phyloP scores from a whole-genome alignment of 2,113 vertebrate species.

The Vulpes vulpes region DNA sequence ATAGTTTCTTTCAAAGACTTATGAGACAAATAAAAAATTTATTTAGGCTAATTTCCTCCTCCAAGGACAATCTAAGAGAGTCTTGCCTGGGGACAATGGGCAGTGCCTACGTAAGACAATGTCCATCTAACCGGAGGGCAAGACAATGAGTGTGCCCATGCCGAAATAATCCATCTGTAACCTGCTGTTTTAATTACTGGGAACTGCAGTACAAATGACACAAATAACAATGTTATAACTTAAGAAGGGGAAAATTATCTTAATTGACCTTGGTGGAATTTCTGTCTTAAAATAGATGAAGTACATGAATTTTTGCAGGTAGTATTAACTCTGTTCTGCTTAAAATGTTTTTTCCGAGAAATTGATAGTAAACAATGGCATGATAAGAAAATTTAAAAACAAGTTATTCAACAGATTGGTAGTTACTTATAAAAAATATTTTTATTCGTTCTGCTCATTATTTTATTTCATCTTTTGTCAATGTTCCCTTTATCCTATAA shows the following conservation, averaged over 20 bases:
- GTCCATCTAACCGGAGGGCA: constrained; percentile 51
- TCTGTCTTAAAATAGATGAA: not conserved
- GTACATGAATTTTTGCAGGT: not conserved
- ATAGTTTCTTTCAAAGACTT: constrained; percentile 49
- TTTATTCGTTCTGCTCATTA: constrained; percentile 11
- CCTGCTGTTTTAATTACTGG: constrained; percentile 76
- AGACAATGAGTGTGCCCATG: not conserved
- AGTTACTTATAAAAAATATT: not conserved
- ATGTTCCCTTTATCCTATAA: not conserved
- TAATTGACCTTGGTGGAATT: constrained; percentile 61
- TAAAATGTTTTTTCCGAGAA: not conserved
- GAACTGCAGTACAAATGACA: constrained; percentile 50
- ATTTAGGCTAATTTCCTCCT: constrained; percentile 61
- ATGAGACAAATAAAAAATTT: constrained; percentile 50
- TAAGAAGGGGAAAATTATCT: constrained; percentile 21
- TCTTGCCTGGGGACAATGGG: not conserved
- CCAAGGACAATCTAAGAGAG: constrained; percentile 50
- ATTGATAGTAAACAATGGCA: not conserved
- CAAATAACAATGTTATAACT: constrained; percentile 17
- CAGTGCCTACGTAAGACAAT: constrained; percentile 34
- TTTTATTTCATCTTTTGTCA: not conserved
- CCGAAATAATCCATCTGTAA: constrained; percentile 59
- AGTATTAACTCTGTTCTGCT: not conserved
- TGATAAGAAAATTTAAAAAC: not conserved
- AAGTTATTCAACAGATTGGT: not conserved